These are phyloP conservation scores for Papilio polytes DNA, from an alignment of 1,140 invertebrate species.

Conservation along the genomic window DNA sequence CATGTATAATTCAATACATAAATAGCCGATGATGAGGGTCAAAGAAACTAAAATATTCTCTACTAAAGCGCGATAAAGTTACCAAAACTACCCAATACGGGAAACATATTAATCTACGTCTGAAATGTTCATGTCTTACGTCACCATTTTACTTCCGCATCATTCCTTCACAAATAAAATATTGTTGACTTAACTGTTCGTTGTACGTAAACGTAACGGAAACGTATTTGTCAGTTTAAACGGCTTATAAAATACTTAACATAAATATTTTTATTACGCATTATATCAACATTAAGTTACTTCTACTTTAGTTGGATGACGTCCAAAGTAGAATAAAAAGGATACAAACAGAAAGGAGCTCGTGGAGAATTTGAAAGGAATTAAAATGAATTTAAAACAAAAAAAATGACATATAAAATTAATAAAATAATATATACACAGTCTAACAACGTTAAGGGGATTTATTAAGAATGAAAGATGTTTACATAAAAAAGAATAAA, in stretches of 20 bases:
- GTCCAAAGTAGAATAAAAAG: neutral
- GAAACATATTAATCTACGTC: conserved; percentile 17
- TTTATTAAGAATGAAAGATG: too few relatives aligned
- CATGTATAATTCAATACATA: conserved; percentile 26
- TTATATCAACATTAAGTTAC: neutral
- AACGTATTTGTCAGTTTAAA: neutral
- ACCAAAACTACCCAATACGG: conserved; percentile 6
- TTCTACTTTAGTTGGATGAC: neutral
- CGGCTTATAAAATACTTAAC: neutral
- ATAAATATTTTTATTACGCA: neutral
- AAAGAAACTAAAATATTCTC: conserved; percentile 12
- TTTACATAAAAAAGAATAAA: too few relatives aligned
- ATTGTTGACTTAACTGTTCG: neutral
- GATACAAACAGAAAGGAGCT: too few relatives aligned
- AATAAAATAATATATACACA: too few relatives aligned
- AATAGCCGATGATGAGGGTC: conserved; percentile 14
- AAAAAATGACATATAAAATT: too few relatives aligned
- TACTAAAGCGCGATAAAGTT: conserved; percentile 16
- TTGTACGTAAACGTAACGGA: neutral
- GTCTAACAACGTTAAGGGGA: too few relatives aligned
- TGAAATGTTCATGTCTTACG: neutral
- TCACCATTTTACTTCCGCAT: neutral
- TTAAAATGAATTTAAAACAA: too few relatives aligned
- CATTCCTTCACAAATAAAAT: conserved; percentile 6
- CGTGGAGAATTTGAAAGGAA: too few relatives aligned